Conservation (phyloP, 35 echinoderm and acorn worm species). For the Acanthaster planci region DNA sequence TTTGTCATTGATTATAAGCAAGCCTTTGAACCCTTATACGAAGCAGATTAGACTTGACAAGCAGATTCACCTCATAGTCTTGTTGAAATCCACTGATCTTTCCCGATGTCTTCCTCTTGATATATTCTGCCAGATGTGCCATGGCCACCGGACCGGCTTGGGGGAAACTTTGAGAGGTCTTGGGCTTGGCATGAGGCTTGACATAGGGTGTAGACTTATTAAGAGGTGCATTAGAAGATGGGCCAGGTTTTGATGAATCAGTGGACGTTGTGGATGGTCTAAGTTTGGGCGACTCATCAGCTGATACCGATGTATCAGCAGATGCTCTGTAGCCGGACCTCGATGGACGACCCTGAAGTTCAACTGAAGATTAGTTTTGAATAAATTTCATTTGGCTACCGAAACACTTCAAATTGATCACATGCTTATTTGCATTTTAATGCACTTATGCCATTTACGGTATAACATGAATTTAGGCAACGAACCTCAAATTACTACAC, state of each 20-base stretch:
- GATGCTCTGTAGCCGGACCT: neutral
- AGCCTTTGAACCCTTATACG: too few relatives aligned
- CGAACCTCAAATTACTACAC: too few relatives aligned
- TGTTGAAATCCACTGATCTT: constrained; percentile 14
- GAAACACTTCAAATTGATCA: too few relatives aligned
- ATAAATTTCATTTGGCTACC: too few relatives aligned
- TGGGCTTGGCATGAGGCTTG: too few relatives aligned
- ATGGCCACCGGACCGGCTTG: neutral
- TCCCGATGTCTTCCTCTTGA: neutral
- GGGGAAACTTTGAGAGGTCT: neutral
- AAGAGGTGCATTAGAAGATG: neutral
- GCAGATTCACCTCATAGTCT: neutral
- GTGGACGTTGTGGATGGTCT: neutral
- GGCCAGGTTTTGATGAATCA: neutral
- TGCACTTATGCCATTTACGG: too few relatives aligned
- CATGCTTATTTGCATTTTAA: too few relatives aligned
- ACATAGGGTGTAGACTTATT: too few relatives aligned
- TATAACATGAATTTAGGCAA: too few relatives aligned
- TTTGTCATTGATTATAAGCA: too few relatives aligned
- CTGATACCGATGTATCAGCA: neutral
- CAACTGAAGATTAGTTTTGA: neutral
- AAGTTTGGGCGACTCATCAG: too few relatives aligned
- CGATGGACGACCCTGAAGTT: neutral
- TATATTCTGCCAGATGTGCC: neutral
- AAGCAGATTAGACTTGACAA: too few relatives aligned